Evolutionary conservation across 2,113 vertebrate genomes (phyloP), one percentile per base, ranked within the genome.

Genomic region (Laterallus jamaicensis): DNA sequence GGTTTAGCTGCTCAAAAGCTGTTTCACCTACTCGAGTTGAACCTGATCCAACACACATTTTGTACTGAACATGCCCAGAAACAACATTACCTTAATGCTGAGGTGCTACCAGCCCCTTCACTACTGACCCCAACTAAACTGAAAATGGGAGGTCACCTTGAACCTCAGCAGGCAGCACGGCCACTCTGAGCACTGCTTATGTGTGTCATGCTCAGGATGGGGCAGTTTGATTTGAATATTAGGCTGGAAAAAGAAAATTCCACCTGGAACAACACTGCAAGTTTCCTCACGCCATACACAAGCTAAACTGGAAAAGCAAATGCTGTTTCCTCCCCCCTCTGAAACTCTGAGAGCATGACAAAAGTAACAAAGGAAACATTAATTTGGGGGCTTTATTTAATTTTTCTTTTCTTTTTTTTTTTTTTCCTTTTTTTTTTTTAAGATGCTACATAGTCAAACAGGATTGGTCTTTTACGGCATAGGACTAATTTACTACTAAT

Each of bases 391-490:
- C 97, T 99, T 99, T 96, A 97, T 97, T 97, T 96, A 49, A 92
- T 93, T 94, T 96, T 88, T 98, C 98, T 98, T 98, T 26, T 82
- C 29, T 52, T 78, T 81, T 97, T 98, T 81, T 97, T 98, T 98
- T 44, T 98, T 98, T 19, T 19, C 21, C 11, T 55, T 31, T 29
- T 55, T 28, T 98, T 98, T 75, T 62, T 98, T 99, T 98, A 98
- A 98, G 99, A 99, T 99, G 99, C 99, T 99, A 99, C 99, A 99
- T 98, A 99, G 98, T 98, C 98, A 98, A 99, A 99, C 99, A 98
- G 98, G 98, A 98, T 98, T 98, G 98, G 98, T 98, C 98, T 98
- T 98, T 98, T 97, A 98, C 66, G 98, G 98, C 98, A 98, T 98
- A 98, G 98, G 97, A 98, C 98, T 98, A 98, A 92, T 98, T 98